Percentiles rank a stretch among this genome's conserved stretches.
Evolutionary conservation across 2,113 vertebrate species (phyloP).

Genomic region (Notarius quadriscutis): DNA sequence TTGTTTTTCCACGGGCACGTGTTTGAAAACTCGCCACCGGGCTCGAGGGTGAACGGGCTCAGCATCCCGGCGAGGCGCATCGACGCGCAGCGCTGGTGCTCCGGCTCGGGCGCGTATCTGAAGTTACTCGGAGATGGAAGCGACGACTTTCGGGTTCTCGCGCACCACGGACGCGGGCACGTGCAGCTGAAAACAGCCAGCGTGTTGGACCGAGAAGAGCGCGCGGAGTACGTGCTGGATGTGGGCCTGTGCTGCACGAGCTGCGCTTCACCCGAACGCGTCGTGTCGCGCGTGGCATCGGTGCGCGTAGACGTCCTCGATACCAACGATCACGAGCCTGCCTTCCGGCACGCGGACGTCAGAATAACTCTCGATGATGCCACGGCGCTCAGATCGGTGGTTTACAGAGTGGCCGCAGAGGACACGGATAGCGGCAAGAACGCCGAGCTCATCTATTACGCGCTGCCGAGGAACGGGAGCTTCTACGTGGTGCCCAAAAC

Average conservation of each 20-base stretch:
- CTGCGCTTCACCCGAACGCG: conserved; percentile 56
- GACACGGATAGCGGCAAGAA: conserved; percentile 83
- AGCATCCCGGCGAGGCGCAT: conserved; percentile 79
- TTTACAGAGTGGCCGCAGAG: conserved; percentile 76
- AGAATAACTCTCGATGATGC: conserved; percentile 80
- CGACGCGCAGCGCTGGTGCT: conserved; percentile 72
- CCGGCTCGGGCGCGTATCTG: conserved; percentile 68
- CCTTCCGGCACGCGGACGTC: conserved; percentile 66
- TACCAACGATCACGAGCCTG: conserved; percentile 84
- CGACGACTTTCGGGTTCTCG: conserved; percentile 76
- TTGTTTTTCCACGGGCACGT: conserved; percentile 83
- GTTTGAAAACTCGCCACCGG: conserved; percentile 82
- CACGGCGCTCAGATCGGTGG: conserved; percentile 74
- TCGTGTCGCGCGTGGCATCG: conserved; percentile 70
- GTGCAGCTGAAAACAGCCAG: conserved; percentile 76
- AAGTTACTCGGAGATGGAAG: conserved; percentile 78
- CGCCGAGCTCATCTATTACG: conserved; percentile 82
- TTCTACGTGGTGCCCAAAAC: conserved; percentile 87
- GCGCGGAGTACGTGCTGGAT: conserved; percentile 72
- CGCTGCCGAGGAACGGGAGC: conserved; percentile 75
- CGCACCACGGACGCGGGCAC: conserved; percentile 79
- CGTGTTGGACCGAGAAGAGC: conserved; percentile 80
- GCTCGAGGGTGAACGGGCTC: conserved; percentile 80
- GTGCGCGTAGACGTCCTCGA: conserved; percentile 83
- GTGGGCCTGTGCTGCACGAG: conserved; percentile 75